A percentile compares a stretch with the other conserved stretches of the same genome.
Conservation (phyloP, 2,888 invertebrate genomes). For the Trachelus iudaicus region DNA sequence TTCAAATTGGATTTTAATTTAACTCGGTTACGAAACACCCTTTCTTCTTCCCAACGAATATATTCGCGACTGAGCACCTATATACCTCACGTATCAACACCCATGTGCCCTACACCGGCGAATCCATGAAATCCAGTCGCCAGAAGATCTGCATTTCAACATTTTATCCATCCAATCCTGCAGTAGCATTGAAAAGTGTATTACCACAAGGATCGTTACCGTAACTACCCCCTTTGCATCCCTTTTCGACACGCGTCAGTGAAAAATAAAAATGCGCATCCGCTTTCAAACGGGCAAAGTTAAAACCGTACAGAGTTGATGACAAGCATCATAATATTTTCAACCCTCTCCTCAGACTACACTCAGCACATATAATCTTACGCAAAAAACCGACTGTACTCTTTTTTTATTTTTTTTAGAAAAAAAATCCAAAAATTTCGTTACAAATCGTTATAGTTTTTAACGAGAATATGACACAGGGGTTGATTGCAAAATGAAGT, state of each 20-base stretch:
- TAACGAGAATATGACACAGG: background rate
- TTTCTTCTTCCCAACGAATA: conserved; percentile 2
- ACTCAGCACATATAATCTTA: background rate
- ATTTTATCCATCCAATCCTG: background rate
- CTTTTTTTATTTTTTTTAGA: background rate
- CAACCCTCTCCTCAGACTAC: background rate
- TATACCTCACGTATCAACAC: background rate
- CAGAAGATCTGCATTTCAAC: background rate
- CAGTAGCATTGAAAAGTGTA: background rate
- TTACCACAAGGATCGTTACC: background rate
- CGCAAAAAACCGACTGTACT: background rate
- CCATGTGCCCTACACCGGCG: background rate
- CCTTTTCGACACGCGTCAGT: background rate
- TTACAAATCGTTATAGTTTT: background rate
- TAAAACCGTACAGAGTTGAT: background rate
- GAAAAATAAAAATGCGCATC: background rate
- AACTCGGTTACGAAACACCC: conserved; percentile 28
- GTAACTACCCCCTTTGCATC: background rate
- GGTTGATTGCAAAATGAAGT: background rate
- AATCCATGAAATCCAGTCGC: background rate
- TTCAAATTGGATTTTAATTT: conserved; percentile 44
- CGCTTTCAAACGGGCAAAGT: background rate
- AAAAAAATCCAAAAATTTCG: background rate
- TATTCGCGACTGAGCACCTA: background rate
- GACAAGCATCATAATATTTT: background rate